Conservation (phyloP, 1,140 invertebrate species). For the Dryas iulia region DNA sequence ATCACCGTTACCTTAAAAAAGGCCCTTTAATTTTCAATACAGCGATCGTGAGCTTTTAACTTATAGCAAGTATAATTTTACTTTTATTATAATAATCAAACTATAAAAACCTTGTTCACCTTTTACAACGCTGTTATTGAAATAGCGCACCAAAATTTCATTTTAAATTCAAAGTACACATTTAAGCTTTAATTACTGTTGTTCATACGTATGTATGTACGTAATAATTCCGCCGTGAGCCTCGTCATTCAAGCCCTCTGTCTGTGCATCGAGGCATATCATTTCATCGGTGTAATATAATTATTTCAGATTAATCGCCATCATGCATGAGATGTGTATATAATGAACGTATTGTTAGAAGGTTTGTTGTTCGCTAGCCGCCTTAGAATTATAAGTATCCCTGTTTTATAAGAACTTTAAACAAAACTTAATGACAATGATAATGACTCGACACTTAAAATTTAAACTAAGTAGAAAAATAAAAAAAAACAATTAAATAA, state of each 20-base stretch:
- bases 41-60: no score
- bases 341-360: conserved; percentile 5
- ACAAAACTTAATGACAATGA: no score
- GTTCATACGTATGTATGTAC: background rate
- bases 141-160: background rate
- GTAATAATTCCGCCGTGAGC: conserved; percentile 8
- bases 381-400: background rate
- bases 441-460: no score
- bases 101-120: background rate
- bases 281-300: conserved; percentile 18
- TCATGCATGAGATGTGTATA: conserved; percentile 17
- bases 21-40: no score
- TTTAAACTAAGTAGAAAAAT: no score
- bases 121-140: background rate
- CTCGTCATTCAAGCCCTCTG: conserved; percentile 8
- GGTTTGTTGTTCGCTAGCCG: background rate
- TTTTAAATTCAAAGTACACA: background rate
- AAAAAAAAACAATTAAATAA: no score
- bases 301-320: conserved; percentile 27
- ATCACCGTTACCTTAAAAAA: no score
- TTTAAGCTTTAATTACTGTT: background rate
- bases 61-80: background rate
- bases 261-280: conserved; percentile 22
- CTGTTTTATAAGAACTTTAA: no score
- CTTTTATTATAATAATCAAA: background rate